phyloP scores from a whole-genome alignment of 2,888 invertebrate genomes.

The Andrena marginata region DNA sequence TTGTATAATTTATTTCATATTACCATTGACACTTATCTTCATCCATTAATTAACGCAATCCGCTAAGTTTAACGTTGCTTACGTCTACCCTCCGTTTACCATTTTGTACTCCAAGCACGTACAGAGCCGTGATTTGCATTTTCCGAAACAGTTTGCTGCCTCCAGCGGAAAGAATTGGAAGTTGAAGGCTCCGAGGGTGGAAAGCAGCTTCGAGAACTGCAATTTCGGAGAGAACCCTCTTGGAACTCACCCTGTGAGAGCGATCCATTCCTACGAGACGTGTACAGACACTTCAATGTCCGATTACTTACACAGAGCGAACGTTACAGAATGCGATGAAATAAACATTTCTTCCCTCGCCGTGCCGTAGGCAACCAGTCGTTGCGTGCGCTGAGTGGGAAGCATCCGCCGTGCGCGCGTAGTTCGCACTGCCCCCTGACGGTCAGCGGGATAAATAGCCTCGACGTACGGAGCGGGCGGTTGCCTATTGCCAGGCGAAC shows the following conservation, averaged over 20 bases:
- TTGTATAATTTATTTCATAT: too few species aligned
- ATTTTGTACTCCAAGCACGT: conserved; percentile 24
- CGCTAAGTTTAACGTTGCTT: conserved; percentile 20
- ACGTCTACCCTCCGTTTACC: conserved; percentile 1
- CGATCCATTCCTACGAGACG: conserved; percentile 12
- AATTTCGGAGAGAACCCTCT: not conserved
- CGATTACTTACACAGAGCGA: conserved; percentile 11
- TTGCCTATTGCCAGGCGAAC: too few species aligned
- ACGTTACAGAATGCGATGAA: not conserved
- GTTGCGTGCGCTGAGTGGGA: too few species aligned
- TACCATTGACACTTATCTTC: not conserved
- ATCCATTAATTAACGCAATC: conserved; percentile 17
- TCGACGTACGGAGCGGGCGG: too few species aligned
- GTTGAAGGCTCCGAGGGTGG: not conserved
- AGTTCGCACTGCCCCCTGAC: too few species aligned
- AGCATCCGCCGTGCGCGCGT: too few species aligned
- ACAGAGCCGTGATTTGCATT: conserved; percentile 40
- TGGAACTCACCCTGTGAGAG: not conserved
- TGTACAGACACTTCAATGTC: conserved; percentile 6
- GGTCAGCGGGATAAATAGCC: too few species aligned
- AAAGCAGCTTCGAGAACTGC: not conserved
- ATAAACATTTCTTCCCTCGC: not conserved
- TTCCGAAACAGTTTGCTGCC: conserved; percentile 16
- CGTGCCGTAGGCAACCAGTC: not conserved
- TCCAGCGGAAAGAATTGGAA: conserved; percentile 13